phyloP scores from a whole-genome alignment of 2,113 vertebrate genomes.

The Centropus bengalensis region DNA sequence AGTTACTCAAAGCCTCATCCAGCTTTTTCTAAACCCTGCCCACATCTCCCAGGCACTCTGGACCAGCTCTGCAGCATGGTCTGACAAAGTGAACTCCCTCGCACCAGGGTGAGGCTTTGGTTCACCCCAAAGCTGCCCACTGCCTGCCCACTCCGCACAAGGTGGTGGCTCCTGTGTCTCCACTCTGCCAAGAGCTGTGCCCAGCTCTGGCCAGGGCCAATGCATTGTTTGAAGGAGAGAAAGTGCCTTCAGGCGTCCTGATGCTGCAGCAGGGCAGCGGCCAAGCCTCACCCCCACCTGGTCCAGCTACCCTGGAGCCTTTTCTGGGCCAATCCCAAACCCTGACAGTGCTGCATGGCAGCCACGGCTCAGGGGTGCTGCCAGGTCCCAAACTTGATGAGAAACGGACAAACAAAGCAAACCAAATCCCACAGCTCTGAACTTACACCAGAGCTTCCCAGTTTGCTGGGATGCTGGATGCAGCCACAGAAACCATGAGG shows the following conservation, averaged over 20 bases:
- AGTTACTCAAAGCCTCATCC: too few relatives aligned
- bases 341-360: fast-evolving
- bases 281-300: not conserved
- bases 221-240: not conserved
- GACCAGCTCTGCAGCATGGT: not conserved
- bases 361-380: too few relatives aligned
- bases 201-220: not conserved
- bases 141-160: not conserved
- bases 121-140: not conserved
- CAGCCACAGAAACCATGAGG: fast-evolving
- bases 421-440: fast-evolving
- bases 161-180: fast-evolving
- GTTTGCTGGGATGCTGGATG: not conserved
- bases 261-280: not conserved
- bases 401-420: fast-evolving
- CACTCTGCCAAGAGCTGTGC: fast-evolving
- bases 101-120: fast-evolving
- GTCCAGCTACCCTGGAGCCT: not conserved
- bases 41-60: not conserved
- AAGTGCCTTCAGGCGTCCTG: too few relatives aligned
- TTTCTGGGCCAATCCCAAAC: not conserved
- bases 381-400: not conserved
- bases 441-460: too few relatives aligned
- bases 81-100: not conserved
- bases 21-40: not conserved